These are phyloP conservation scores for Bombus pyrosoma DNA, from an alignment of 1,140 invertebrate species.

Conservation along the genomic window DNA sequence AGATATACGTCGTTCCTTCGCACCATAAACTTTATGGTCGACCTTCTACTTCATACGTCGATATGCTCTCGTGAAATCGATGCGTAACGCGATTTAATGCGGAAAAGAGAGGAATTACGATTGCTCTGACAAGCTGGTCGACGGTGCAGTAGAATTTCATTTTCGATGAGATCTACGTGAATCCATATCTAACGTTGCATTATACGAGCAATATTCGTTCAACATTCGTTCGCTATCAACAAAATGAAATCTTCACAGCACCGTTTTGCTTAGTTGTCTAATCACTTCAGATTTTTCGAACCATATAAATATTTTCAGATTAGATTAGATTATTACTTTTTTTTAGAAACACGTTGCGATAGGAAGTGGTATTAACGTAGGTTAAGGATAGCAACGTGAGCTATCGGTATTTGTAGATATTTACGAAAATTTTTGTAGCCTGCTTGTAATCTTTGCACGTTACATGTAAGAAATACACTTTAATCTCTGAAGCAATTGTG, in stretches of 20 bases:
- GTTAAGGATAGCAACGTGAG: too few relatives aligned
- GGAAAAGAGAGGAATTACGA: not conserved
- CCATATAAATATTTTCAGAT: not conserved
- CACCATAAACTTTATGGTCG: slow-evolving; percentile 11
- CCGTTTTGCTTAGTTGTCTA: not conserved
- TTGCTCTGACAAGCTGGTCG: not conserved
- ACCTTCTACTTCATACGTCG: not conserved
- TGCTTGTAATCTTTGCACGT: too few relatives aligned
- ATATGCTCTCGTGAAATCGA: not conserved
- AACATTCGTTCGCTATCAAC: too few relatives aligned
- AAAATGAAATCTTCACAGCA: not conserved
- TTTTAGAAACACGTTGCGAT: too few relatives aligned
- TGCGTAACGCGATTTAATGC: slow-evolving; percentile 6
- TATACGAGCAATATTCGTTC: not conserved
- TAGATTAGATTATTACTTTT: too few relatives aligned
- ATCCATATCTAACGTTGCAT: not conserved
- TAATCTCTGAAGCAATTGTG: too few relatives aligned
- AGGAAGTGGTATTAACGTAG: too few relatives aligned
- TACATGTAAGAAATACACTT: too few relatives aligned
- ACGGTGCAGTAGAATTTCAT: not conserved
- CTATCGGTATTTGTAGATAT: too few relatives aligned
- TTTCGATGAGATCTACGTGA: not conserved
- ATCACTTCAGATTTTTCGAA: not conserved
- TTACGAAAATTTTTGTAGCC: too few relatives aligned
- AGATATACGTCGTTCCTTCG: not conserved